Evolutionary conservation across 2,113 vertebrate species (phyloP).

Genomic region (Ceyx cyanopectus): DNA sequence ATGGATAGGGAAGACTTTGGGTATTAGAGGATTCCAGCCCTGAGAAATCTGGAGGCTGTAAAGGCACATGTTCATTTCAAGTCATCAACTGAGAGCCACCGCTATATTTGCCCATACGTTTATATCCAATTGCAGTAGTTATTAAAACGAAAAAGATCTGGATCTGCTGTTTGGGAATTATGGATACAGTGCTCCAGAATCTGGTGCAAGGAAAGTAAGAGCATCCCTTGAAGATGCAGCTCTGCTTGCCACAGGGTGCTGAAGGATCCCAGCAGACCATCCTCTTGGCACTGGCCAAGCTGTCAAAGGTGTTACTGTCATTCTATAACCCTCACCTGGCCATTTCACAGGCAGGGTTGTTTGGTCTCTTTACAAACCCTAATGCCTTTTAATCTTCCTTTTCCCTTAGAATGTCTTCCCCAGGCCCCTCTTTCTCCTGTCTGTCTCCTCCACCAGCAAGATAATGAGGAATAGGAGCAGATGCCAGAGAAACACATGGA

Average conservation of each 20-base stretch:
- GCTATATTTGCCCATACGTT: not conserved
- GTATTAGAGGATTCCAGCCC: not conserved
- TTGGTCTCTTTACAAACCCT: not conserved
- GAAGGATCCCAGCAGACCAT: not conserved
- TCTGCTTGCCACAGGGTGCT: accelerated
- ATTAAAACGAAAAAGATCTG: not conserved
- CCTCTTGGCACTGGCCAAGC: accelerated
- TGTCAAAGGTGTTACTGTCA: accelerated
- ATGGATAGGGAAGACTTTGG: not conserved
- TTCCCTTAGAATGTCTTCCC: not conserved
- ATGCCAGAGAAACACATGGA: not conserved
- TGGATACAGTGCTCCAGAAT: not conserved
- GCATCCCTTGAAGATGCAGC: not conserved
- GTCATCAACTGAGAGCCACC: not conserved
- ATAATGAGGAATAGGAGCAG: not conserved
- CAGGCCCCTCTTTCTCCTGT: not conserved
- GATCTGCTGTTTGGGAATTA: not conserved
- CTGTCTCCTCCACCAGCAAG: not conserved
- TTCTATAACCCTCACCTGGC: not conserved
- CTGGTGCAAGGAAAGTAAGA: not conserved
- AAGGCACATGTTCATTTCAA: not conserved
- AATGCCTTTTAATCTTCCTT: not conserved
- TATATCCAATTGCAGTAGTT: not conserved
- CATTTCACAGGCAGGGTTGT: not conserved
- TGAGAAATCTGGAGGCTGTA: not conserved